phyloP scores from a whole-genome alignment of 2,888 invertebrate genomes.

The Micoletzkya japonica region DNA sequence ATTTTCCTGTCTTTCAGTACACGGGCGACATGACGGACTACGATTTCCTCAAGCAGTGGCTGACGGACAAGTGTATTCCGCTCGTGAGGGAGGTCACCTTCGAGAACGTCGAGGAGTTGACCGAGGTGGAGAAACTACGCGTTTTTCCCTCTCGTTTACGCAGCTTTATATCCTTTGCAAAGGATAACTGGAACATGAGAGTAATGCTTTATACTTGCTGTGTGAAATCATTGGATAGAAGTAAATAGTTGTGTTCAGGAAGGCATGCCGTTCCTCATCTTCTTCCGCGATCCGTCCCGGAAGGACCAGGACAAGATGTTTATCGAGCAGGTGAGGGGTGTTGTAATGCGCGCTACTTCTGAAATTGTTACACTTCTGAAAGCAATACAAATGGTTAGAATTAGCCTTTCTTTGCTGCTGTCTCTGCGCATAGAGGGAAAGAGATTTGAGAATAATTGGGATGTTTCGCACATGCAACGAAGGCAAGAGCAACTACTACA shows the following conservation, averaged over 20 bases:
- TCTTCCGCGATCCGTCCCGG: slow-evolving; percentile 85
- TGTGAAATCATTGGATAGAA: background rate
- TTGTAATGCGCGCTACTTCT: too few relatives aligned
- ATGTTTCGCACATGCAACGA: too few relatives aligned
- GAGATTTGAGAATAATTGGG: too few relatives aligned
- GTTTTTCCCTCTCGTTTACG: background rate
- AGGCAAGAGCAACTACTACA: too few relatives aligned
- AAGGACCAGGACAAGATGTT: slow-evolving; percentile 84
- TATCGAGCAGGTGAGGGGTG: slow-evolving; percentile 70
- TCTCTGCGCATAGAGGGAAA: too few relatives aligned
- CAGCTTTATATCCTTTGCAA: background rate
- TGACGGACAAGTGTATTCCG: slow-evolving; percentile 90
- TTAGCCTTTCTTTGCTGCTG: too few relatives aligned
- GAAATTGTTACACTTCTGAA: too few relatives aligned
- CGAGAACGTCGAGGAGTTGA: slow-evolving; percentile 85
- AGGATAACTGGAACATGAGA: background rate
- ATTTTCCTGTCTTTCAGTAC: slow-evolving; percentile 37
- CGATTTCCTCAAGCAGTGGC: slow-evolving; percentile 84
- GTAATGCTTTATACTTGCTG: too few relatives aligned
- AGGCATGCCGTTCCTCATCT: slow-evolving; percentile 92
- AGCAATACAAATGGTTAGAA: too few relatives aligned
- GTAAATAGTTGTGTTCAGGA: slow-evolving; percentile 1
- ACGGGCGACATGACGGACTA: slow-evolving; percentile 63
- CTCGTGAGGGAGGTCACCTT: slow-evolving; percentile 98
- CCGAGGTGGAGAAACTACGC: slow-evolving; percentile 69